Conservation (phyloP, 2,888 invertebrate genomes). For the Drosophila nigritarsus region DNA sequence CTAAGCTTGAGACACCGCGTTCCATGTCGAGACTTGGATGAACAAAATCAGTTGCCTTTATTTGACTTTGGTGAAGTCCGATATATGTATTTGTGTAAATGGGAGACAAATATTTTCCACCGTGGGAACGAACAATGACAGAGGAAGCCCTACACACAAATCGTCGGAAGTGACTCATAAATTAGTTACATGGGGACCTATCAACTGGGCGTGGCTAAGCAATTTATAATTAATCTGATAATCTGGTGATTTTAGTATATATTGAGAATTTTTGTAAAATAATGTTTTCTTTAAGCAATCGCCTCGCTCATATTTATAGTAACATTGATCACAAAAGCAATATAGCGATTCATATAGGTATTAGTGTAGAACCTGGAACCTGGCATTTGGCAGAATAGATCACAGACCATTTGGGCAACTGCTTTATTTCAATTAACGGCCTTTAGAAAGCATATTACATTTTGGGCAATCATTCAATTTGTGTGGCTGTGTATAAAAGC, state of each 20-base stretch:
- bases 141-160: not conserved
- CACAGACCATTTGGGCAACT: conserved; percentile 37
- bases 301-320: conserved; percentile 42
- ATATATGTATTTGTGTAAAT: not conserved
- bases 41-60: not conserved
- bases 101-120: not conserved
- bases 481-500: conserved; percentile 37
- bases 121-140: not conserved
- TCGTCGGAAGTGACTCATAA: not conserved
- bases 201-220: too few relatives aligned
- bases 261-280: not conserved
- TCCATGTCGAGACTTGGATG: not conserved
- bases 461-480: conserved; percentile 39
- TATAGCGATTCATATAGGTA: conserved; percentile 46
- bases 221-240: too few relatives aligned
- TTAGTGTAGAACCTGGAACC: conserved; percentile 22
- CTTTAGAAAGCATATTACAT: conserved; percentile 32
- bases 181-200: not conserved
- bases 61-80: too few relatives aligned
- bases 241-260: too few relatives aligned
- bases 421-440: conserved; percentile 47
- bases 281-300: conserved; percentile 23
- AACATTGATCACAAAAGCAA: conserved; percentile 46
- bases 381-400: conserved; percentile 28
- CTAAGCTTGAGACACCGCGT: not conserved